These are phyloP conservation scores for Cyclophora albipunctata DNA, from an alignment of 2,888 invertebrate genomes.

Conservation along the genomic window DNA sequence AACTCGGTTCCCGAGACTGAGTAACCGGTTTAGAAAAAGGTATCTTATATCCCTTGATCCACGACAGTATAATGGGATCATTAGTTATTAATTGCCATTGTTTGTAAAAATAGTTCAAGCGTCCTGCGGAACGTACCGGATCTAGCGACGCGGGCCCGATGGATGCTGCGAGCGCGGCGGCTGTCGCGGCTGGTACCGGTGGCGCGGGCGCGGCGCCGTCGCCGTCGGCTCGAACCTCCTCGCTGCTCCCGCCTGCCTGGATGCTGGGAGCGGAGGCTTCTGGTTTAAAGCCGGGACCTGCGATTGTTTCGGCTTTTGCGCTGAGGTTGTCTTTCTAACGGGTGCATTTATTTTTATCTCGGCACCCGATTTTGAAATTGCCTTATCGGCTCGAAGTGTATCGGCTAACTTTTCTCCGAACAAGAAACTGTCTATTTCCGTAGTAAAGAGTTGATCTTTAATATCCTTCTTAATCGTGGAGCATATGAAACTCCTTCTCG, in stretches of 20 bases:
- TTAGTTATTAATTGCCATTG: not conserved
- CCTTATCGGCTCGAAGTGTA: slow-evolving; percentile 1
- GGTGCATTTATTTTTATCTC: not conserved
- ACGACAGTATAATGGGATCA: not conserved
- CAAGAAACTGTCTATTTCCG: not conserved
- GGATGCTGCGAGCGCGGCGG: not conserved
- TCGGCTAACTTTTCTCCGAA: slow-evolving; percentile 2
- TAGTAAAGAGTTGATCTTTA: slow-evolving; percentile 11
- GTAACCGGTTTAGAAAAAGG: not conserved
- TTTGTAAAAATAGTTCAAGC: not conserved
- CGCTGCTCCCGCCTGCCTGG: not conserved
- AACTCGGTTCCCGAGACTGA: not conserved
- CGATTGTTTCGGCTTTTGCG: not conserved
- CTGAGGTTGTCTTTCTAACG: too few relatives aligned
- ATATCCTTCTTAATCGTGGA: slow-evolving; percentile 15
- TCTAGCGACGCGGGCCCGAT: not conserved
- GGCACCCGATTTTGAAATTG: not conserved
- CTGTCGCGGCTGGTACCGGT: not conserved
- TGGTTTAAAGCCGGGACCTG: not conserved
- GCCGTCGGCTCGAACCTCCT: not conserved
- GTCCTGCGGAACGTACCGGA: not conserved
- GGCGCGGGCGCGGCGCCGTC: too few relatives aligned
- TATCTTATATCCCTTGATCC: not conserved
- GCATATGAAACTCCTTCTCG: slow-evolving; percentile 10
- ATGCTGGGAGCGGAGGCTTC: not conserved